A percentile compares a stretch with the other conserved stretches of the same genome.
These are phyloP conservation scores for Ceratoteleas bidentatus DNA, from an alignment of 1,140 invertebrate species.

Conservation along the genomic window DNA sequence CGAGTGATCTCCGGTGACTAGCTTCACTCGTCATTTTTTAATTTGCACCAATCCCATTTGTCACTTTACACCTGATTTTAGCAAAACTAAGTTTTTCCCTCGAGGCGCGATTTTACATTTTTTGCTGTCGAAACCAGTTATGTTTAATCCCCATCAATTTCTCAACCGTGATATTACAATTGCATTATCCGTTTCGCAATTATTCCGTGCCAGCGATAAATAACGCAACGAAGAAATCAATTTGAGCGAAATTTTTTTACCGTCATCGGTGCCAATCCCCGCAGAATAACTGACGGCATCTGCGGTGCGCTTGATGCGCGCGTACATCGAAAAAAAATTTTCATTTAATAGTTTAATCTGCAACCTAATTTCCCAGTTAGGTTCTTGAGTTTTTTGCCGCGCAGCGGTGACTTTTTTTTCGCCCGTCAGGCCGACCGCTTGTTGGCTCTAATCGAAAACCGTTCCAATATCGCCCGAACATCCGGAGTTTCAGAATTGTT, in stretches of 20 bases:
- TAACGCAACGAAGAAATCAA: slow-evolving; percentile 7
- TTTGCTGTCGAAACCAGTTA: too few relatives aligned
- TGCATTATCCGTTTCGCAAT: too few relatives aligned
- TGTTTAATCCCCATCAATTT: too few relatives aligned
- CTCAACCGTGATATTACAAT: too few relatives aligned
- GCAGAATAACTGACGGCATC: slow-evolving; percentile 9
- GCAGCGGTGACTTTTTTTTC: neutral
- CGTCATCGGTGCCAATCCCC: slow-evolving; percentile 4
- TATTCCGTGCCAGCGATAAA: too few relatives aligned
- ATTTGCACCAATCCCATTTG: too few relatives aligned
- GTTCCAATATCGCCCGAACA: neutral
- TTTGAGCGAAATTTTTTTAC: slow-evolving; percentile 26
- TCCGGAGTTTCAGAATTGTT: slow-evolving; percentile 4
- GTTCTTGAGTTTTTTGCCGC: slow-evolving; percentile 13
- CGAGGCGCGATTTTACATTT: too few relatives aligned
- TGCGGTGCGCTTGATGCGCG: slow-evolving; percentile 1
- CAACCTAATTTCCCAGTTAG: slow-evolving; percentile 21
- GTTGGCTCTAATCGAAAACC: slow-evolving; percentile 12
- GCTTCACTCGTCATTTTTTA: too few relatives aligned
- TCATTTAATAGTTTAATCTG: slow-evolving; percentile 25
- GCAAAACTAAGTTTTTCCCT: too few relatives aligned
- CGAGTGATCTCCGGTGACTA: too few relatives aligned
- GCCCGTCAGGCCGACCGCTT: slow-evolving; percentile 1
- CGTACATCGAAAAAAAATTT: slow-evolving; percentile 3
- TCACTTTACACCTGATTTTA: too few relatives aligned